A percentile compares a stretch with the other conserved stretches of the same genome.
These are phyloP conservation scores for Halichondria panicea DNA, from an alignment of 37 sponge, comb jelly and placozoan species.

Conservation along the genomic window DNA sequence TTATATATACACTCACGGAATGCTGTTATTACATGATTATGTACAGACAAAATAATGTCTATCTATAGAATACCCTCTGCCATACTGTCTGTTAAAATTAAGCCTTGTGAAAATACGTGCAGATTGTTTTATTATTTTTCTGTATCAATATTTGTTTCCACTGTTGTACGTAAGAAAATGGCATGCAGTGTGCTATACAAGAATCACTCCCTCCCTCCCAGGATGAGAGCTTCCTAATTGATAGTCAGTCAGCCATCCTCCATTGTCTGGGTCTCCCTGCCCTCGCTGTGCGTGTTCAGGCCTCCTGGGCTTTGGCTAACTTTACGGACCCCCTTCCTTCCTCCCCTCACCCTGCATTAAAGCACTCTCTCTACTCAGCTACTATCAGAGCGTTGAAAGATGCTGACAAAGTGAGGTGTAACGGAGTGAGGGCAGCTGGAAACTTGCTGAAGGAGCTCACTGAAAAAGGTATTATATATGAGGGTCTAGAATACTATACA, in stretches of 20 bases:
- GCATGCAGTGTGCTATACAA: neutral
- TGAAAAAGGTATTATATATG: constrained; percentile 22
- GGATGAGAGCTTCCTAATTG: constrained; percentile 47
- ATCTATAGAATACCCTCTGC: no score
- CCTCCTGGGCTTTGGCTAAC: constrained; percentile 64
- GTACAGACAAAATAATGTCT: no score
- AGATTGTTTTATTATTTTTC: no score
- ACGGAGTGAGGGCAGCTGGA: constrained; percentile 60
- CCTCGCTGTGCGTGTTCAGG: constrained; percentile 38
- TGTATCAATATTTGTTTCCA: no score
- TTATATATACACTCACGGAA: no score
- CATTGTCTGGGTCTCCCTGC: constrained; percentile 11
- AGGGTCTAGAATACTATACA: no score
- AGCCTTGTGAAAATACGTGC: no score
- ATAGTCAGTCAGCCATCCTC: constrained; percentile 12
- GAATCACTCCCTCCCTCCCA: neutral
- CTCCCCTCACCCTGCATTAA: neutral
- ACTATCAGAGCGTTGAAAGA: constrained; percentile 15
- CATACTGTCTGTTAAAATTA: no score
- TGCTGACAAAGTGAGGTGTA: constrained; percentile 58
- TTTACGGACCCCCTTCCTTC: constrained; percentile 34
- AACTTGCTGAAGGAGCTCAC: constrained; percentile 33
- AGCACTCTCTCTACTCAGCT: constrained; percentile 11
- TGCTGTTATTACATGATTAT: no score
- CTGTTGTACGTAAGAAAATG: no score